A percentile compares a stretch with the other conserved stretches of the same genome.
Evolutionary conservation across 2,888 invertebrate species (phyloP).

Genomic region (Lasius platythorax): DNA sequence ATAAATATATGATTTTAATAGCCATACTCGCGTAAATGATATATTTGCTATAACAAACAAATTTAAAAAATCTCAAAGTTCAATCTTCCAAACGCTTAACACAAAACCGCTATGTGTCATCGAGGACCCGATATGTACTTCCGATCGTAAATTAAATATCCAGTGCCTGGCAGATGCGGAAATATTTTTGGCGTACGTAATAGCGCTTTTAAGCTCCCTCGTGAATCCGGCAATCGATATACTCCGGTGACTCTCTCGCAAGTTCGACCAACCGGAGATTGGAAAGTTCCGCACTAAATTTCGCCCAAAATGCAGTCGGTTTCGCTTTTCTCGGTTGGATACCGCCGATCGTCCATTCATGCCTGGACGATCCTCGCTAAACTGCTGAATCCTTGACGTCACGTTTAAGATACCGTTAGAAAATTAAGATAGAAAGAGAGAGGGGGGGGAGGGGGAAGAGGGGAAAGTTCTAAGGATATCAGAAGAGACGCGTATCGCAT

Average conservation of each 20-base stretch:
- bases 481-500: background rate
- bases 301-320: constrained; percentile 27
- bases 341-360: constrained; percentile 15
- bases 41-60: background rate
- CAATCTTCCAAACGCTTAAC: constrained; percentile 1
- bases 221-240: constrained; percentile 44
- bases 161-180: background rate
- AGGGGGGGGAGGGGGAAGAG: no score
- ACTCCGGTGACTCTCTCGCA: constrained; percentile 29
- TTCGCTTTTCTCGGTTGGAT: constrained; percentile 34
- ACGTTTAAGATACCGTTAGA: constrained; percentile 23
- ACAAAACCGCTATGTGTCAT: background rate
- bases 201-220: constrained; percentile 28
- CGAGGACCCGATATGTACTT: background rate
- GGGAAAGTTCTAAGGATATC: background rate
- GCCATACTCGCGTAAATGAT: background rate
- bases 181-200: constrained; percentile 34
- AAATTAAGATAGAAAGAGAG: background rate
- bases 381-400: constrained; percentile 27
- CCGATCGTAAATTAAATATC: constrained; percentile 16
- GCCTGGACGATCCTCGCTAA: constrained; percentile 16
- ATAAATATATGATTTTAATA: background rate
- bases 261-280: constrained; percentile 31
- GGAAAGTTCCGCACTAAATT: constrained; percentile 53
- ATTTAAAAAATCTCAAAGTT: background rate